Conservation (phyloP, 2,888 invertebrate species). For the Lordiphosa fenestrarum region DNA sequence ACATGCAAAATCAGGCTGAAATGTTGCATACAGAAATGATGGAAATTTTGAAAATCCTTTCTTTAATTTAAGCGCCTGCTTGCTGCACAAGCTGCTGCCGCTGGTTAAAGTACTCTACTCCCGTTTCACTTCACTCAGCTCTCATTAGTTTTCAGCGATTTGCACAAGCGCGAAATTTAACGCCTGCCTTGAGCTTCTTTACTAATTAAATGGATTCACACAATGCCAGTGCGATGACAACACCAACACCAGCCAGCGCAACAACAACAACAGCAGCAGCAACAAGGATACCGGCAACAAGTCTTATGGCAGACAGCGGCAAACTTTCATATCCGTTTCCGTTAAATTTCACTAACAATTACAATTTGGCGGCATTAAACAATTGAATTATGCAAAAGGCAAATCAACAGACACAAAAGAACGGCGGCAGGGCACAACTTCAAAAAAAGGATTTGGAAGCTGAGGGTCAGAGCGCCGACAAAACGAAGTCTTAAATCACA, state of each 20-base stretch:
- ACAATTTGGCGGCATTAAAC: constrained; percentile 62
- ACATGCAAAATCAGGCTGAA: no score
- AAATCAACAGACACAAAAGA: constrained; percentile 39
- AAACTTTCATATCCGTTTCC: constrained; percentile 68
- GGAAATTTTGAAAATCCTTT: no score
- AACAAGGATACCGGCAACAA: constrained; percentile 22
- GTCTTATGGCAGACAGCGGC: constrained; percentile 23
- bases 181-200: constrained; percentile 41
- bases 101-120: no score
- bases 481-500: constrained; percentile 77
- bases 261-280: background rate
- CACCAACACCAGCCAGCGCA: constrained; percentile 9
- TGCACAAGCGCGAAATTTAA: constrained; percentile 46
- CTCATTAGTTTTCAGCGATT: constrained; percentile 22
- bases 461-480: constrained; percentile 40
- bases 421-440: constrained; percentile 18
- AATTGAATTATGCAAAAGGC: constrained; percentile 67
- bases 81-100: no score
- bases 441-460: constrained; percentile 13
- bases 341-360: constrained; percentile 54
- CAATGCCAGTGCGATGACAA: constrained; percentile 39
- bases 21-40: no score
- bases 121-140: background rate
- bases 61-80: no score
- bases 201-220: constrained; percentile 59